phyloP scores from a whole-genome alignment of 1,140 invertebrate genomes.

The Aplysia californica region DNA sequence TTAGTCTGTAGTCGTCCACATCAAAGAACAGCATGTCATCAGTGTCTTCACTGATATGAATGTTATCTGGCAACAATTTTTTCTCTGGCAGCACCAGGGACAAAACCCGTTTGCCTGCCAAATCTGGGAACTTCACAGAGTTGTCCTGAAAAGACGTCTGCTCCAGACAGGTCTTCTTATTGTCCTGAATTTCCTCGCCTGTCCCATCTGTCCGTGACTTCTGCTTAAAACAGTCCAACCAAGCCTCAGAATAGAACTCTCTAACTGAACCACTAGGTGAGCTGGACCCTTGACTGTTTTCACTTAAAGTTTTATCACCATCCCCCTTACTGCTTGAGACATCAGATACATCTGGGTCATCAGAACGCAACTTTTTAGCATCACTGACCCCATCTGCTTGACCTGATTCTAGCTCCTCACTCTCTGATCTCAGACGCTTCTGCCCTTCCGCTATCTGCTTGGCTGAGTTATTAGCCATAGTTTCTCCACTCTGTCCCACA shows the following conservation, averaged over 20 bases:
- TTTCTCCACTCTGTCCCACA: neutral
- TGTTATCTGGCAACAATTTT: conserved; percentile 35
- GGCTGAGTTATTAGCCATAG: neutral
- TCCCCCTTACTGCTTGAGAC: neutral
- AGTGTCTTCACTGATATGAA: conserved; percentile 26
- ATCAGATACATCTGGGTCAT: neutral
- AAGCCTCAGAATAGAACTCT: neutral
- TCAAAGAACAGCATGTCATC: conserved; percentile 35
- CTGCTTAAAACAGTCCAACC: neutral
- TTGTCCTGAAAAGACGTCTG: conserved; percentile 43
- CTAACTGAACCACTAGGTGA: neutral
- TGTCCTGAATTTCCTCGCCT: conserved; percentile 2
- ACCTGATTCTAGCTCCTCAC: neutral
- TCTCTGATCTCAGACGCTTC: neutral
- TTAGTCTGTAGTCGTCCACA: conserved; percentile 29
- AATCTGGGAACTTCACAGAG: conserved; percentile 43
- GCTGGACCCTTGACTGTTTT: neutral
- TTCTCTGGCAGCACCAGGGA: conserved; percentile 20
- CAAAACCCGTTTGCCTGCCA: conserved; percentile 30
- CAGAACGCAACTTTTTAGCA: neutral
- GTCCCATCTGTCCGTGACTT: neutral
- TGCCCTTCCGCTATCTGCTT: neutral
- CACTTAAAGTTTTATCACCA: neutral
- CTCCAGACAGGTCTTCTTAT: neutral
- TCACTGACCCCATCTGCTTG: neutral